Conservation (phyloP, 2,113 vertebrate species). For the Caloenas nicobarica region DNA sequence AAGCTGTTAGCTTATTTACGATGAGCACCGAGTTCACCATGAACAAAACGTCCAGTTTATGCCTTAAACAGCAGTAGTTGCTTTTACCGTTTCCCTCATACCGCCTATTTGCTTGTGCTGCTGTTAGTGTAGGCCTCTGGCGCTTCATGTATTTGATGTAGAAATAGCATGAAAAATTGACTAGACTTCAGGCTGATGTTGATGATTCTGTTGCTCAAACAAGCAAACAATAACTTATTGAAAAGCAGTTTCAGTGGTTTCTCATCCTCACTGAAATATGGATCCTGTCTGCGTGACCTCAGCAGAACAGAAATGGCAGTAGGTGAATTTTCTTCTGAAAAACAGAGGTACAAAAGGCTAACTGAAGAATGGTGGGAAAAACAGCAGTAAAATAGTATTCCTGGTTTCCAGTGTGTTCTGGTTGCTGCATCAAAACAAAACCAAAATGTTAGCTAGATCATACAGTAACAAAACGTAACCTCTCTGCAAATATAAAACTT, state of each 20-base stretch:
- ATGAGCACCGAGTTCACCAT: rapidly evolving
- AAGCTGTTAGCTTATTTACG: rapidly evolving
- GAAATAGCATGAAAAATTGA: neutral
- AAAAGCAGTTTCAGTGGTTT: neutral
- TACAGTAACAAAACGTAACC: neutral
- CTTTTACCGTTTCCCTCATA: neutral
- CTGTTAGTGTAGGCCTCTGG: neutral
- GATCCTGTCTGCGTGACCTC: neutral
- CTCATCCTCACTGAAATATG: neutral
- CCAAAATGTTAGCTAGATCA: neutral
- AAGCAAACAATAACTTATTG: neutral
- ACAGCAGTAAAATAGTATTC: neutral
- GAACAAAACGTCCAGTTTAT: neutral
- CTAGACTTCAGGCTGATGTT: neutral
- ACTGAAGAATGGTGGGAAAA: neutral
- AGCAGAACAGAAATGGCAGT: neutral
- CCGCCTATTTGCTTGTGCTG: rapidly evolving
- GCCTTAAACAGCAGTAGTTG: neutral
- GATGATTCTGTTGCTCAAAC: neutral
- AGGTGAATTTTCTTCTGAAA: neutral
- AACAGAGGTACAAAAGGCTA: neutral
- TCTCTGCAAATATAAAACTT: neutral
- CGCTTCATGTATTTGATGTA: rapidly evolving
- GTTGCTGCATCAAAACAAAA: neutral
- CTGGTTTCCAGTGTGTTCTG: neutral